Conservation (phyloP, 2,113 vertebrate species). For the Tichodroma muraria region DNA sequence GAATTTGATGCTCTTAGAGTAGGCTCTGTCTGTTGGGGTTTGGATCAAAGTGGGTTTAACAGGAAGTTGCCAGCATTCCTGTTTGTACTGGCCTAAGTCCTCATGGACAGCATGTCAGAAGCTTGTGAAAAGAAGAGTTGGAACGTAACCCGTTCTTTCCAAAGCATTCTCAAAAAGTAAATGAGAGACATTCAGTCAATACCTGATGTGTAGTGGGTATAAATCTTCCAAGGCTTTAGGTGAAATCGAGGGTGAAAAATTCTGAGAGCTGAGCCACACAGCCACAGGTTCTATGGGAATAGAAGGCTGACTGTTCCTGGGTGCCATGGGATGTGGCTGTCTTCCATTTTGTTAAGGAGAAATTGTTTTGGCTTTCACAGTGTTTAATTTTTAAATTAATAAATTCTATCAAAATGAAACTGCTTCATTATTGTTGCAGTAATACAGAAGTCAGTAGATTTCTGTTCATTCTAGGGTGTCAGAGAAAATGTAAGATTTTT, state of each 20-base stretch:
- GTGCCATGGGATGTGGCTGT: neutral
- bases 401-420: neutral
- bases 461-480: neutral
- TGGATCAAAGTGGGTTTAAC: neutral
- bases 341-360: neutral
- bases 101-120: neutral
- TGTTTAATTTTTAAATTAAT: neutral
- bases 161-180: neutral
- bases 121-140: neutral
- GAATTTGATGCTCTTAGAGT: neutral
- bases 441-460: neutral
- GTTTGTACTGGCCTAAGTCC: neutral
- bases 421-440: neutral
- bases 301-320: neutral
- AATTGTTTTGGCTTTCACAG: neutral
- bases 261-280: neutral
- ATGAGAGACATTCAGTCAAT: neutral
- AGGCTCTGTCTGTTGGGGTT: neutral
- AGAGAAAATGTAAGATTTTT: neutral
- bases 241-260: neutral
- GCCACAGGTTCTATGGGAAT: neutral
- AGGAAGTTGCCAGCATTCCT: neutral
- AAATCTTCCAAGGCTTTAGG: neutral
- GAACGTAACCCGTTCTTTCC: neutral
- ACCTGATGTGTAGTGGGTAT: neutral